Evolutionary conservation across 2,888 invertebrate species (phyloP).

Genomic region (Amphimallon solstitiale): DNA sequence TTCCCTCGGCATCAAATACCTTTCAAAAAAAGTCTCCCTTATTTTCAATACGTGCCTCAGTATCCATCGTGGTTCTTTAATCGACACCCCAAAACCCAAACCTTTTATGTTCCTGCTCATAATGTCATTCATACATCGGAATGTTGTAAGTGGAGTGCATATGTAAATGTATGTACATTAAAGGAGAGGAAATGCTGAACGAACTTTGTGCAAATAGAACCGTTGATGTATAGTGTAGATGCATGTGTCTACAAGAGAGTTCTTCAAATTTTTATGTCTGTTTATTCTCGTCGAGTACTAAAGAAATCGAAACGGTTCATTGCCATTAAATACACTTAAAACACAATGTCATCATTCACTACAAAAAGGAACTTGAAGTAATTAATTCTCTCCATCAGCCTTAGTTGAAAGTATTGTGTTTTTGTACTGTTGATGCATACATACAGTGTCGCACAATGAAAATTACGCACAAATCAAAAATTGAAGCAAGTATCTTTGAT

Average conservation of each 20-base stretch:
- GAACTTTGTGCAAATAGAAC: constrained; percentile 21
- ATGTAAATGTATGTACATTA: constrained; percentile 3
- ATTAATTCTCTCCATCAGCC: too few species aligned
- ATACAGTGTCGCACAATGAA: too few species aligned
- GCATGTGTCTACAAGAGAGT: constrained; percentile 20
- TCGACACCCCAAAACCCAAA: constrained; percentile 3
- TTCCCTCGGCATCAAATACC: constrained; percentile 1
- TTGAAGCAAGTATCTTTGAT: too few species aligned
- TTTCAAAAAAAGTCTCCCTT: constrained; percentile 22
- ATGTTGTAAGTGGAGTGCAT: not conserved
- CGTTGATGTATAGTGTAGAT: not conserved
- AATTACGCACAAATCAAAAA: too few species aligned
- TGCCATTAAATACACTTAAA: too few species aligned
- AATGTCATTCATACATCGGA: too few species aligned
- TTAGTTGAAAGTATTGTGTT: too few species aligned
- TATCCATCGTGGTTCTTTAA: constrained; percentile 14
- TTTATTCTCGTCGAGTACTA: constrained; percentile 15
- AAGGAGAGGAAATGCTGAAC: constrained; percentile 13
- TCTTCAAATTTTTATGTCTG: constrained; percentile 29
- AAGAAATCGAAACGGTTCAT: constrained; percentile 15
- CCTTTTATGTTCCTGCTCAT: too few species aligned
- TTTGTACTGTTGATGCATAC: too few species aligned
- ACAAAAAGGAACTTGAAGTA: too few species aligned
- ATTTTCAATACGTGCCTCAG: constrained; percentile 12
- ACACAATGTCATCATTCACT: too few species aligned